Evolutionary conservation across 1,140 invertebrate species (phyloP).

Genomic region (Hylyphantes graminicola): DNA sequence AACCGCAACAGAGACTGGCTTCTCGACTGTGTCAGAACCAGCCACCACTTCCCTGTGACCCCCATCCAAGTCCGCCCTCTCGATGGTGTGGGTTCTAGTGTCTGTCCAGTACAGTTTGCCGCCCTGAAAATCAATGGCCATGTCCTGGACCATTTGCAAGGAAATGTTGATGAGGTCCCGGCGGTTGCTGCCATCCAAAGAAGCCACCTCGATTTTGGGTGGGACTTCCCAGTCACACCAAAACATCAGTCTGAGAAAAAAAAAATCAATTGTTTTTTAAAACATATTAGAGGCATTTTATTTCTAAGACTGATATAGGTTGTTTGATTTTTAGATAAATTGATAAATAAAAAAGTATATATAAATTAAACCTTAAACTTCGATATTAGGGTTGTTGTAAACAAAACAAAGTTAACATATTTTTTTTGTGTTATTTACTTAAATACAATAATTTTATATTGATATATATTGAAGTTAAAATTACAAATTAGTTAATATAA

Average conservation of each 20-base stretch:
- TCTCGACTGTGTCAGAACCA: slow-evolving; percentile 70
- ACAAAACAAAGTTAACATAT: too few species aligned
- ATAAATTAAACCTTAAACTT: too few species aligned
- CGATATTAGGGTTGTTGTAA: too few species aligned
- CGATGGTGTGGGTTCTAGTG: slow-evolving; percentile 70
- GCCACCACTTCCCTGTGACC: slow-evolving; percentile 82
- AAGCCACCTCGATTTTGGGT: slow-evolving; percentile 69
- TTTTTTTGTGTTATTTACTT: too few species aligned
- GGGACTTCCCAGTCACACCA: slow-evolving; percentile 71
- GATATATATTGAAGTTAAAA: too few species aligned
- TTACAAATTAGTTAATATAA: too few species aligned
- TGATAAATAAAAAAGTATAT: too few species aligned
- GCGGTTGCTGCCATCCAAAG: slow-evolving; percentile 70
- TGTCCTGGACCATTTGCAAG: slow-evolving; percentile 68
- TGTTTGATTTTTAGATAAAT: neutral
- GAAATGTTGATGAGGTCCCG: slow-evolving; percentile 67
- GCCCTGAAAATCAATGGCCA: slow-evolving; percentile 68
- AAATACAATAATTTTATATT: too few species aligned
- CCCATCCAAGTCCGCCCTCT: slow-evolving; percentile 71
- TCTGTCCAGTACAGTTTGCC: slow-evolving; percentile 69
- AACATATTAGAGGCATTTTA: neutral
- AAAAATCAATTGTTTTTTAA: neutral
- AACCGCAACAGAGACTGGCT: slow-evolving; percentile 69
- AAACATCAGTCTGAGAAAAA: slow-evolving; percentile 65
- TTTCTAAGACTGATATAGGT: too few species aligned